Base-by-base conservation (phyloP, 1,140 invertebrate species). In the Drosophila guanche region DNA sequence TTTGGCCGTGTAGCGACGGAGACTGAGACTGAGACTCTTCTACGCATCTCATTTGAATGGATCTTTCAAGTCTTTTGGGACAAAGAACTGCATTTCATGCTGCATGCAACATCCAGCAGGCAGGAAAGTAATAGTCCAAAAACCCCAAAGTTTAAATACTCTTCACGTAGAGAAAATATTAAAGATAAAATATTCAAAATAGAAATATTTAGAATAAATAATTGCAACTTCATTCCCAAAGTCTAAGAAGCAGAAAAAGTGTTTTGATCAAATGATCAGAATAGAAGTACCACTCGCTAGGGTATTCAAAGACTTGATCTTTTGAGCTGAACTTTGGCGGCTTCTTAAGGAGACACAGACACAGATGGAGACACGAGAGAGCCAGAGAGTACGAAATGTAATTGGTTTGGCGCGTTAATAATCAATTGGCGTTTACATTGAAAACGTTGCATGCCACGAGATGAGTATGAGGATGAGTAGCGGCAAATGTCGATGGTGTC, bases 381-480 rank as follows among this genome's bases (percentile, higher is more conserved):
- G 37, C 23, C 62, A 68, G 67, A 33, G 65, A 43, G 43, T 37
- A 68, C 65, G 65, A 68, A 68, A 68, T 68, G 65, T 68, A 68
- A 68, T 68, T 68, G 65, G 65, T 68, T 68, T 68, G 65, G 65
- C 65, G 65, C 65, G 62, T 68, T 68, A 68, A 70, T 70, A 70
- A 70, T 70, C 67, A 70, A 70, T 70, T 70, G 67, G 66, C 66
- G 66, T 70, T 70, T 70, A 70, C 65, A 68, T 68, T 68, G 67
- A 68, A 68, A 68, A 68, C 68, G 65, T 68, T 63, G 65, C 65
- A 68, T 68, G 65, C 50, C 62, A 51, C 65, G 33, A 10, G 29
- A 10, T 33, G 29, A 27, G 25, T 4, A 5, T 27, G 25, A 33
- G 29, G 10, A 37, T 37, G 33, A 37, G 33, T 37, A 37, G 33